These are phyloP conservation scores for Parnassius glacialis DNA, from an alignment of 2,888 invertebrate genomes.

Conservation along the genomic window DNA sequence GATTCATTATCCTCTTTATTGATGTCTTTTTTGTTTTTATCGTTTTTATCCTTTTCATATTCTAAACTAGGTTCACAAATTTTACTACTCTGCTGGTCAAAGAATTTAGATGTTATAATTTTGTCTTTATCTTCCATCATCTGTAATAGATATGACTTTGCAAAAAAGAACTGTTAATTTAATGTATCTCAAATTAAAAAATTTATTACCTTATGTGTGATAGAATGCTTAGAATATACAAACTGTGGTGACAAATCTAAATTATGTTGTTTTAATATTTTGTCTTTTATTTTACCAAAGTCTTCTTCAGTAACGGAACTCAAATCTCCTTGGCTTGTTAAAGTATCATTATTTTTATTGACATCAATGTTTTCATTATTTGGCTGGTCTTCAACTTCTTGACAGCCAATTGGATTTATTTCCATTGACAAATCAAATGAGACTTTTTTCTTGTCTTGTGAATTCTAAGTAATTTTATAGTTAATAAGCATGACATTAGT, in stretches of 20 bases:
- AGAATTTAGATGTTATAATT: slow-evolving; percentile 59
- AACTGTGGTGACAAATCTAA: slow-evolving; percentile 65
- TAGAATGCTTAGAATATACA: slow-evolving; percentile 55
- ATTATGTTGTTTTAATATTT: slow-evolving; percentile 59
- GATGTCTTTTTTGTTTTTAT: slow-evolving; percentile 28
- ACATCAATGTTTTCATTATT: slow-evolving; percentile 20
- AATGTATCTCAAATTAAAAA: not conserved
- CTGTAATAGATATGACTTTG: slow-evolving; percentile 34
- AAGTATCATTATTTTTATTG: slow-evolving; percentile 38
- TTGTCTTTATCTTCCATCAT: slow-evolving; percentile 43
- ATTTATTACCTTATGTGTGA: slow-evolving; percentile 40
- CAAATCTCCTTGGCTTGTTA: slow-evolving; percentile 41
- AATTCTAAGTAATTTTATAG: slow-evolving; percentile 31
- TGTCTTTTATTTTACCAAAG: slow-evolving; percentile 57
- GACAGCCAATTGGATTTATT: slow-evolving; percentile 35
- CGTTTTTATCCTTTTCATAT: slow-evolving; percentile 21
- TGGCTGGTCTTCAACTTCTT: slow-evolving; percentile 21
- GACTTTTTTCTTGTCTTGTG: slow-evolving; percentile 53
- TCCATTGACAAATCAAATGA: slow-evolving; percentile 47
- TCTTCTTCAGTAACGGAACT: slow-evolving; percentile 45
- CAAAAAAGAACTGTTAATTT: not conserved
- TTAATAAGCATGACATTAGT: no score
- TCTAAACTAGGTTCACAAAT: not conserved
- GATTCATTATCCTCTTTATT: slow-evolving; percentile 4
- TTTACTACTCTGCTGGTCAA: slow-evolving; percentile 34